Evolutionary conservation across 2,888 invertebrate species (phyloP), one percentile per base, ranked within the genome.

Genomic region (Morpho helenor): DNA sequence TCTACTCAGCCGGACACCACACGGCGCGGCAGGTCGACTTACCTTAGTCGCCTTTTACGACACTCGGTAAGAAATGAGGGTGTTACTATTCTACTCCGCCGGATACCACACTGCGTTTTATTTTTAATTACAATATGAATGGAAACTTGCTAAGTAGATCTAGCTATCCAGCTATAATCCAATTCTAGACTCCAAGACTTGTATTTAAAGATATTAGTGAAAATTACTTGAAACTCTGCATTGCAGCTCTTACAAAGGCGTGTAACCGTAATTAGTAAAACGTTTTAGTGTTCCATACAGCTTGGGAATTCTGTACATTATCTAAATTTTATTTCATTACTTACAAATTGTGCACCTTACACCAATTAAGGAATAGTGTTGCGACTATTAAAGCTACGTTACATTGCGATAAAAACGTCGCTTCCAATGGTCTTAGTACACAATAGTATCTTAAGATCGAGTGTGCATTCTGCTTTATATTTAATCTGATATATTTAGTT

Each of bases 201-300:
- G 62, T 72, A 73, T 79, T 82, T 77, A 77, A 76, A 75, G 75
- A 79, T 84, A 82, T 80, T 78, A 77, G 72, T 68, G 75, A 72
- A 79, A 79, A 82, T 83, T 78, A 76, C 78, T 80, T 74, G 70
- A 73, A 77, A 75, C 71, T 74, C 83, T 82, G 86, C 85, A 84
- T 69, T 84, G 84, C 85, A 84, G 77, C 75, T 75, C 77, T 78
- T 71, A 71, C 61, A 61, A 67, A 70, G 68, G 68, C 68, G 69
- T 77, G 70, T 74, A 66, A 72, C 70, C 69, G 76, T 80, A 86
- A 86, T 86, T 84, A 84, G 78, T 71, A 68, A 79, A 83, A 72
- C 78, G 75, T 74, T 82, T 78, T 72, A 75, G 73, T 69, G 64
- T 67, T 69, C 59, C 61, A 61, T 66, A 67, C 62, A 59, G 61